Percentiles rank a stretch among this genome's conserved stretches.
phyloP scores from a whole-genome alignment of 1,140 invertebrate genomes.

The Anthonomus grandis region DNA sequence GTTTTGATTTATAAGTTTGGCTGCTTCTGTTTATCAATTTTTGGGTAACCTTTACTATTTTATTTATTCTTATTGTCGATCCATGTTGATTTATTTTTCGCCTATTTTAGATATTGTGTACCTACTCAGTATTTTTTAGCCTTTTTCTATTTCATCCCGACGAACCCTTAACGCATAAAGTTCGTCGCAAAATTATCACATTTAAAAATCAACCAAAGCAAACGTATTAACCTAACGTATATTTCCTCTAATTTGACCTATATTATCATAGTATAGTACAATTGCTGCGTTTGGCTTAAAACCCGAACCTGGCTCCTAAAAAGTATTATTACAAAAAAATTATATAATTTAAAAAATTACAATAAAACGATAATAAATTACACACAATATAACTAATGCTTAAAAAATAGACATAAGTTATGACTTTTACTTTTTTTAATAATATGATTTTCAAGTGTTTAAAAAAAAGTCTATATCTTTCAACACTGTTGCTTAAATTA shows the following conservation, averaged over 20 bases:
- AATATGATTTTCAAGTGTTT: too few species aligned
- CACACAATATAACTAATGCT: too few species aligned
- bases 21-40: background rate
- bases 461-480: too few species aligned
- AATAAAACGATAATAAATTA: too few species aligned
- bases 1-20: background rate
- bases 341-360: too few species aligned
- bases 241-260: background rate
- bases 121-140: background rate
- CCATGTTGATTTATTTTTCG: constrained; percentile 6
- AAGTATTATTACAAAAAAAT: too few species aligned
- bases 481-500: too few species aligned
- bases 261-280: background rate
- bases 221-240: background rate
- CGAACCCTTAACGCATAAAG: too few species aligned
- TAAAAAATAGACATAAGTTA: too few species aligned
- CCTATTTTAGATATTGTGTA: background rate
- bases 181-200: background rate
- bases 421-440: too few species aligned
- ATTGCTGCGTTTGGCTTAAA: background rate
- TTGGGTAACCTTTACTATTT: background rate
- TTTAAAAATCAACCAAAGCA: constrained; percentile 1
- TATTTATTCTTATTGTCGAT: constrained; percentile 7
- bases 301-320: too few species aligned
- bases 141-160: too few species aligned